A percentile compares a stretch with the other conserved stretches of the same genome.
Conservation (phyloP, 2,888 invertebrate species). For the Parnassius mnemosyne region DNA sequence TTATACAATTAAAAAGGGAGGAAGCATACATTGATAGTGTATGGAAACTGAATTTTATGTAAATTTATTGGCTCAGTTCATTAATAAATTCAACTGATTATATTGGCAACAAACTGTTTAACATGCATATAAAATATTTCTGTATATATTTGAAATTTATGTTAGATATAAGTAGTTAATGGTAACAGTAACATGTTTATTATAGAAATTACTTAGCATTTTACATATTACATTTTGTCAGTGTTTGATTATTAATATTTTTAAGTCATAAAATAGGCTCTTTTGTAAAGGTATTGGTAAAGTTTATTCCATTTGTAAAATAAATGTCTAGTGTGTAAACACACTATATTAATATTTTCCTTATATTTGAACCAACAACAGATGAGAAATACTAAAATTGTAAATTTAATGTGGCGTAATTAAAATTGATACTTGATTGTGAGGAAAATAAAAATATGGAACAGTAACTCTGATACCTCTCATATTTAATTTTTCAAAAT, state of each 20-base stretch:
- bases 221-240: conserved; percentile 35
- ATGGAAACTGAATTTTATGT: neutral
- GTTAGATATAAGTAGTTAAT: conserved; percentile 74
- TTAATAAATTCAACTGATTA: conserved; percentile 7
- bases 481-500: conserved; percentile 17
- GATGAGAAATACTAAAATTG: neutral
- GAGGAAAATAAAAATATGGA: neutral
- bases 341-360: neutral
- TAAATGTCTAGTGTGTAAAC: neutral
- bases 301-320: neutral
- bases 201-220: conserved; percentile 39
- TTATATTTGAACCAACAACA: neutral
- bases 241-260: neutral
- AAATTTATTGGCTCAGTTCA: conserved; percentile 24
- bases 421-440: neutral
- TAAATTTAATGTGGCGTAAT: neutral
- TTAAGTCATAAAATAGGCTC: neutral
- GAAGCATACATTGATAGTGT: conserved; percentile 21
- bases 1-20: conserved; percentile 1
- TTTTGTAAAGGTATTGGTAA: neutral
- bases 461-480: conserved; percentile 4
- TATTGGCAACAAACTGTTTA: conserved; percentile 30
- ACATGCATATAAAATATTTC: conserved; percentile 49
- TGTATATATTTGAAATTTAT: conserved; percentile 72
- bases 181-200: conserved; percentile 39